Evolutionary conservation across 1,140 invertebrate species (phyloP), one percentile per base, ranked within the genome.

Genomic region (Drosophila suzukii): DNA sequence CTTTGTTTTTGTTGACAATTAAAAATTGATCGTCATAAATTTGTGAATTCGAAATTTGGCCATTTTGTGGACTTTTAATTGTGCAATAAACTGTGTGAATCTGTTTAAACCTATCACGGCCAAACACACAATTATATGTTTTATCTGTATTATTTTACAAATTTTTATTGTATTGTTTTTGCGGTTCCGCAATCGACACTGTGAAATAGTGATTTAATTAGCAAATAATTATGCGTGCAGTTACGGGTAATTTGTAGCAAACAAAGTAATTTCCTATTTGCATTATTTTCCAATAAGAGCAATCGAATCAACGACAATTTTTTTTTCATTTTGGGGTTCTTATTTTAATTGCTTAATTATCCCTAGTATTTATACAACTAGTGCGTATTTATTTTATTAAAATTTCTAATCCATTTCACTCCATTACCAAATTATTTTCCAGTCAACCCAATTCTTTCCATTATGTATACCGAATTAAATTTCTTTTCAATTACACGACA

Each of bases 171-270:
- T 39, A 36, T 27, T 38, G 47, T 24, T 67, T 50, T 63, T 63
- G 43, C 38, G 34, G 58, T 20, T 27, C 17, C 8, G 30, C 30
- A 65, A n/a, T 46, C 8, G 47, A 11, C 51, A 20, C 41, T 63
- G 39, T 13, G 36, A 63, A 85, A 85, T 81, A 76, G 59, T 73
- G 39, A 78, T 88, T 75, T 78, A 78, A 88, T 88, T 78, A 61
- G 75, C 68, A 73, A 71, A 80, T 84, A 79, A 84, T 85, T 80
- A 81, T 68, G 57, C 54, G 50, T 60, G 38, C 55, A 62, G 54
- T 73, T 60, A 32, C 62, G 62, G 47, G 73, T 76, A 76, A 59
- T 86, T 82, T 75, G 44, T 58, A 49, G 51, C 54, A 62, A 77
- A 62, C 73, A 72, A 73, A 57, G 60, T 77, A 53, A 74, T 81